Percentiles rank a stretch among this genome's conserved stretches.
Evolutionary conservation across 2,797 vertebrate species (phyloP).

Genomic region (Erithacus rubecula): DNA sequence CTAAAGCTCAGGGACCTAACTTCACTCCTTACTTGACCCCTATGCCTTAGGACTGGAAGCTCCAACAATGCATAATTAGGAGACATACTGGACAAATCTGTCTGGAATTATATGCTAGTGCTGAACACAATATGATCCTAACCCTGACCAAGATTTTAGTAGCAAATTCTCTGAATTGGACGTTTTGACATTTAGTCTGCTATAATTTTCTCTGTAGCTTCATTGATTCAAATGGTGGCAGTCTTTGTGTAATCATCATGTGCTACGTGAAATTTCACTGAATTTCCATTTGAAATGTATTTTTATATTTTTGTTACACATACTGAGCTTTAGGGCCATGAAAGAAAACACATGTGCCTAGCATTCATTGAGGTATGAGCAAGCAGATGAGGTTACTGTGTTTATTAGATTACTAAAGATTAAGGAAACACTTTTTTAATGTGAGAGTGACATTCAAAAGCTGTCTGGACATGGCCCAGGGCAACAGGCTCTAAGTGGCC

Average conservation of each 20-base stretch:
- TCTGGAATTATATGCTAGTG: background rate
- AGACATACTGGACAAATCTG: background rate
- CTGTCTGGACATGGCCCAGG: background rate
- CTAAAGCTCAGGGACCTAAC: background rate
- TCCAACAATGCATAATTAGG: background rate
- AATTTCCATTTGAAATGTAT: background rate
- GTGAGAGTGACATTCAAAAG: background rate
- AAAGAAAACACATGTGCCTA: background rate
- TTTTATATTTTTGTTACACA: background rate
- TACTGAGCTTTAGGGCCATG: background rate
- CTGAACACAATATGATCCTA: background rate
- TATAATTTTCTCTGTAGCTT: background rate
- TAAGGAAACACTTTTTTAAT: background rate
- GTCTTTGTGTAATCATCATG: background rate
- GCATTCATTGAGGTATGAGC: background rate
- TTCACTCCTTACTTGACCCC: background rate
- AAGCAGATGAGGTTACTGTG: background rate
- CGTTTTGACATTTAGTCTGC: background rate
- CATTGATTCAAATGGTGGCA: background rate
- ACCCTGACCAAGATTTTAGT: background rate
- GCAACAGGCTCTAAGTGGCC: background rate
- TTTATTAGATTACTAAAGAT: background rate
- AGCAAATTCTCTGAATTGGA: background rate
- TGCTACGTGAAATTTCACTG: background rate
- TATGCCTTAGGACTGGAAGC: background rate